Evolutionary conservation across 1,140 invertebrate species (phyloP).

Genomic region (Drosophila orena): DNA sequence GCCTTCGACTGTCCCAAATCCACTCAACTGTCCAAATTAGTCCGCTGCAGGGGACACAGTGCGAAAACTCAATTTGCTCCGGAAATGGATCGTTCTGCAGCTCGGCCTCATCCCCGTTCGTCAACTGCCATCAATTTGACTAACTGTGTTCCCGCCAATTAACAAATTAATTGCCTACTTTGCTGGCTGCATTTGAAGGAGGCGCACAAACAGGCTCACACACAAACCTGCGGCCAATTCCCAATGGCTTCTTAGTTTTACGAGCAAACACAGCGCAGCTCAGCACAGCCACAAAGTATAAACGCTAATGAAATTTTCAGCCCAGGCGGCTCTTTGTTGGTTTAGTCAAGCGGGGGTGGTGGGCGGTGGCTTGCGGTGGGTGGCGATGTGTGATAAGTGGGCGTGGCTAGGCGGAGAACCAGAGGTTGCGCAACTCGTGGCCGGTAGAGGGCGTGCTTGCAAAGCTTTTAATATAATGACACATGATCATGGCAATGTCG

Average conservation of each 20-base stretch:
- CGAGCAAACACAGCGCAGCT: conserved; percentile 40
- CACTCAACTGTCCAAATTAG: conserved; percentile 41
- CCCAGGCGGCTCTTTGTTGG: conserved; percentile 8
- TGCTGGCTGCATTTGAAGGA: conserved; percentile 58
- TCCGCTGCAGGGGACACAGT: conserved; percentile 16
- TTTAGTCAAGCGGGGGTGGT: background rate
- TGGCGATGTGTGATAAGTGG: conserved; percentile 13
- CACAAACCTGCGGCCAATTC: conserved; percentile 40
- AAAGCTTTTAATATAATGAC: conserved; percentile 81
- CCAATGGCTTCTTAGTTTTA: conserved; percentile 75
- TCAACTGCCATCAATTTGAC: conserved; percentile 67
- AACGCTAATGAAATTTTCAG: conserved; percentile 71
- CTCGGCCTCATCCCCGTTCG: conserved; percentile 10
- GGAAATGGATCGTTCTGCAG: conserved; percentile 32
- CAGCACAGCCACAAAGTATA: conserved; percentile 56
- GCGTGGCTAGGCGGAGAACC: background rate
- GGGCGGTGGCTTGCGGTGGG: background rate
- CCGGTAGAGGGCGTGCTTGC: conserved; percentile 69
- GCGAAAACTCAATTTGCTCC: conserved; percentile 63
- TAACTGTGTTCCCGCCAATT: conserved; percentile 72
- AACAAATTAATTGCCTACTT: conserved; percentile 80
- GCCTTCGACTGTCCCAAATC: conserved; percentile 7
- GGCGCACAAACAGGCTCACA: conserved; percentile 1
- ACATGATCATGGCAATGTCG: conserved; percentile 62
- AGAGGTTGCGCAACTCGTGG: conserved; percentile 32